Conservation (phyloP, 2,888 invertebrate species). For the Microctonus hyperodae region DNA sequence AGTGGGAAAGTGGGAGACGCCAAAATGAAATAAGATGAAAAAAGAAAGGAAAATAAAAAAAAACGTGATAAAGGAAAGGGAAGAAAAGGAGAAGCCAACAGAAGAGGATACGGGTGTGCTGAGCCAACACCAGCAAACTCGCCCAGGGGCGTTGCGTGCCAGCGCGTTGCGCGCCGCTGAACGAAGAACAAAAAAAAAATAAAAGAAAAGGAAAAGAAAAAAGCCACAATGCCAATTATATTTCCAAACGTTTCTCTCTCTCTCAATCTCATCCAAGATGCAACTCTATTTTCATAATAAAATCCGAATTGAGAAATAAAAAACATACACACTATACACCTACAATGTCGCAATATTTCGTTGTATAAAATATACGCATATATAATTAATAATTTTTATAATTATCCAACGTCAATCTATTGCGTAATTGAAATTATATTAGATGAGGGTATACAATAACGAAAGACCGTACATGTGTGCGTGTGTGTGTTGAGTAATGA, state of each 20-base stretch:
- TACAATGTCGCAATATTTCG: background rate
- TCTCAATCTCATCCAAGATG: background rate
- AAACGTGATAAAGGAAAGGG: slow-evolving; percentile 18
- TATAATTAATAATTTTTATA: slow-evolving; percentile 20
- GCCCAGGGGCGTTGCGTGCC: slow-evolving; percentile 53
- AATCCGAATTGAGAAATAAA: background rate
- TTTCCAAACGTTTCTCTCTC: slow-evolving; percentile 18
- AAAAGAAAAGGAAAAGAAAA: slow-evolving; percentile 28
- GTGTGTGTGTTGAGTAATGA: too few species aligned
- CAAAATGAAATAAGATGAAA: slow-evolving; percentile 10
- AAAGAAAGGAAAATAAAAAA: slow-evolving; percentile 26
- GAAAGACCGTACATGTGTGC: too few species aligned
- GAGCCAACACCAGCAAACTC: slow-evolving; percentile 48
- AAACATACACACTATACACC: background rate
- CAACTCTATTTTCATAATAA: slow-evolving; percentile 17
- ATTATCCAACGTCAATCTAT: slow-evolving; percentile 22
- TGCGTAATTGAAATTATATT: slow-evolving; percentile 35
- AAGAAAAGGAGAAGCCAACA: slow-evolving; percentile 8
- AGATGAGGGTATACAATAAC: too few species aligned
- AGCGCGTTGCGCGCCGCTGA: slow-evolving; percentile 53
- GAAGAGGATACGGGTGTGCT: slow-evolving; percentile 38
- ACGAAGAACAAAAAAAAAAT: slow-evolving; percentile 44
- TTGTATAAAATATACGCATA: background rate
- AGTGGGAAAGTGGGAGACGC: background rate
- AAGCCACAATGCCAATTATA: slow-evolving; percentile 24